phyloP scores from a whole-genome alignment of 2,797 vertebrate genomes.

The Eremophila alpestris region DNA sequence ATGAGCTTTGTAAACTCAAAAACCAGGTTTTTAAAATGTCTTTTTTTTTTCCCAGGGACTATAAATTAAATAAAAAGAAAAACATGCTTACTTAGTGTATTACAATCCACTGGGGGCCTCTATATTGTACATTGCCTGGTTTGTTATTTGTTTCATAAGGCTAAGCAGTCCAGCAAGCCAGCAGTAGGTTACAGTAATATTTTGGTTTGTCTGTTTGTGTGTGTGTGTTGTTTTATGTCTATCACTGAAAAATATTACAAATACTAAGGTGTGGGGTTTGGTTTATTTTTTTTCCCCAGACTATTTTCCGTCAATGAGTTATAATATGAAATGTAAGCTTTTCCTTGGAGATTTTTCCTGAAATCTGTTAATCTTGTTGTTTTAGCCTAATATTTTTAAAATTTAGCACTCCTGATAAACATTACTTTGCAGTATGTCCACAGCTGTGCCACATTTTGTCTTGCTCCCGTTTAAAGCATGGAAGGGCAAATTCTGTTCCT shows the following conservation, averaged over 20 bases:
- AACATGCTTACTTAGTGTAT: conserved; percentile 38
- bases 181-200: background rate
- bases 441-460: background rate
- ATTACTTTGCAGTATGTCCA: background rate
- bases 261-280: background rate
- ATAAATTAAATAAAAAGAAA: conserved; percentile 63
- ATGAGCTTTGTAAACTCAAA: conserved; percentile 54
- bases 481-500: background rate
- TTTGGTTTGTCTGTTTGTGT: background rate
- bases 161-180: background rate
- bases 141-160: conserved; percentile 48
- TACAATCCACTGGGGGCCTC: conserved; percentile 22
- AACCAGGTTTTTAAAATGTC: conserved; percentile 13
- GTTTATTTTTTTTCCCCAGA: rapidly evolving
- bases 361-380: background rate
- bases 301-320: background rate
- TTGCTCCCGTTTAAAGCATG: background rate
- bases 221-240: background rate
- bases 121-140: conserved; percentile 20
- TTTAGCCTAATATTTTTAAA: background rate
- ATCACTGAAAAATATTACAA: background rate
- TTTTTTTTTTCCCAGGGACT: background rate
- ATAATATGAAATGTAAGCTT: background rate
- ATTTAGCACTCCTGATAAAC: background rate
- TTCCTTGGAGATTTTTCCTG: background rate